Percentiles rank a stretch among this genome's conserved stretches.
Evolutionary conservation across 53 echinoderm and acorn worm species (phyloP).

Genomic region (Stichopus horrens): DNA sequence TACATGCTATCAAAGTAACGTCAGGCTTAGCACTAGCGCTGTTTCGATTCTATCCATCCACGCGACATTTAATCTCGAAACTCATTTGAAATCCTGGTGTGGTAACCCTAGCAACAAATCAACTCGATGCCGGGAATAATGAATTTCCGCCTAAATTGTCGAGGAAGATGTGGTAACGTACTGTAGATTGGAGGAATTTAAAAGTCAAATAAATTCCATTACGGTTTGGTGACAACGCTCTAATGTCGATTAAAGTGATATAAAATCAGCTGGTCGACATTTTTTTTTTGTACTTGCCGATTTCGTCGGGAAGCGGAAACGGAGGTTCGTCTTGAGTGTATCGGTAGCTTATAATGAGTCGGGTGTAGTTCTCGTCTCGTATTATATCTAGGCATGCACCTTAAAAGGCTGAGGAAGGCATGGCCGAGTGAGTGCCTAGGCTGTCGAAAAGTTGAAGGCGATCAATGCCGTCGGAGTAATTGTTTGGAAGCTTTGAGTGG

Average conservation of each 20-base stretch:
- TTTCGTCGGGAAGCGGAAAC: constrained; percentile 21
- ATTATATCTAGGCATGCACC: neutral
- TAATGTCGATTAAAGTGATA: constrained; percentile 42
- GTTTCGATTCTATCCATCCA: constrained; percentile 5
- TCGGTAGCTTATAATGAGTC: neutral
- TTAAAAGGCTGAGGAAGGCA: too few relatives aligned
- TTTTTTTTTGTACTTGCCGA: neutral
- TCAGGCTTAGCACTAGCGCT: constrained; percentile 3
- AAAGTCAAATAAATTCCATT: constrained; percentile 45
- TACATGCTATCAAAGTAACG: neutral
- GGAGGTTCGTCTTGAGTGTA: neutral
- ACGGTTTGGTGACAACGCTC: constrained; percentile 38
- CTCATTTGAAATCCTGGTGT: constrained; percentile 37
- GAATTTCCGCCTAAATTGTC: constrained; percentile 41
- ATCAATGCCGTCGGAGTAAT: constrained; percentile 1
- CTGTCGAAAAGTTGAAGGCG: neutral
- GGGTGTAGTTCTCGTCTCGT: neutral
- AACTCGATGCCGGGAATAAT: constrained; percentile 5
- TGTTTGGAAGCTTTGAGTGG: neutral
- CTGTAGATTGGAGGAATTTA: constrained; percentile 42
- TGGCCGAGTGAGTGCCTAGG: neutral
- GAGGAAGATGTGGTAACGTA: constrained; percentile 12
- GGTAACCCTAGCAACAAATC: constrained; percentile 38
- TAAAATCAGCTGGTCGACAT: constrained; percentile 22
- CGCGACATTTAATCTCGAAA: constrained; percentile 28